phyloP scores from a whole-genome alignment of 64 coral and sea anemone species.

The Acropora tenuis region DNA sequence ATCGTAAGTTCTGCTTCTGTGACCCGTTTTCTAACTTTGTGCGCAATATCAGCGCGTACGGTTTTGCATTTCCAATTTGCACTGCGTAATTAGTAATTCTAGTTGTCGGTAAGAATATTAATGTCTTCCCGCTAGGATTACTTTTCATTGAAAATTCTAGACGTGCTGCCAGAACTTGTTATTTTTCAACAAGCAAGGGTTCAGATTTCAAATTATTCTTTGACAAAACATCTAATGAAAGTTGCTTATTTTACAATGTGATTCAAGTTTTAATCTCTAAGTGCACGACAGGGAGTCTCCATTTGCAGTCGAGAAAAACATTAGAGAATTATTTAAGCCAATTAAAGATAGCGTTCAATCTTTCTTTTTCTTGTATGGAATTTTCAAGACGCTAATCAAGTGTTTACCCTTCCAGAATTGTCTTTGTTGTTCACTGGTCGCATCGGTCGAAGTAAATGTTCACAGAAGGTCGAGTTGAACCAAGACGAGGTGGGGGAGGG shows the following conservation, averaged over 20 bases:
- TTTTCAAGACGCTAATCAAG: no score
- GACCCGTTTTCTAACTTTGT: not conserved
- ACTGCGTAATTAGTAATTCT: no score
- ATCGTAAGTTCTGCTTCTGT: not conserved
- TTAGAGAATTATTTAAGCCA: not conserved
- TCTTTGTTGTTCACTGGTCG: not conserved
- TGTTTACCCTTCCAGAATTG: not conserved
- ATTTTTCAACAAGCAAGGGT: not conserved
- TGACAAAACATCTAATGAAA: not conserved
- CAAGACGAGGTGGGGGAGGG: not conserved
- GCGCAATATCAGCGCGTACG: not conserved
- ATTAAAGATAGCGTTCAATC: no score
- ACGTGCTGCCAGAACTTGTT: not conserved
- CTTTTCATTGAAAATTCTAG: not conserved
- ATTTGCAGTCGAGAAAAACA: not conserved
- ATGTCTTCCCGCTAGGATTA: not conserved
- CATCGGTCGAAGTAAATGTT: not conserved
- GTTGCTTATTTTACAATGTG: not conserved
- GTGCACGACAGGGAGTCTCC: not conserved
- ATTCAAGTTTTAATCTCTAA: not conserved
- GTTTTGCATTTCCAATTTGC: not conserved
- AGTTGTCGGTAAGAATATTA: no score
- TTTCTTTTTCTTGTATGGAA: no score
- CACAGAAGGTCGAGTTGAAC: not conserved
- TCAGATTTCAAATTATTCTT: not conserved